These are phyloP conservation scores for Drosophila athabasca DNA, from an alignment of 1,140 invertebrate species.

Conservation along the genomic window DNA sequence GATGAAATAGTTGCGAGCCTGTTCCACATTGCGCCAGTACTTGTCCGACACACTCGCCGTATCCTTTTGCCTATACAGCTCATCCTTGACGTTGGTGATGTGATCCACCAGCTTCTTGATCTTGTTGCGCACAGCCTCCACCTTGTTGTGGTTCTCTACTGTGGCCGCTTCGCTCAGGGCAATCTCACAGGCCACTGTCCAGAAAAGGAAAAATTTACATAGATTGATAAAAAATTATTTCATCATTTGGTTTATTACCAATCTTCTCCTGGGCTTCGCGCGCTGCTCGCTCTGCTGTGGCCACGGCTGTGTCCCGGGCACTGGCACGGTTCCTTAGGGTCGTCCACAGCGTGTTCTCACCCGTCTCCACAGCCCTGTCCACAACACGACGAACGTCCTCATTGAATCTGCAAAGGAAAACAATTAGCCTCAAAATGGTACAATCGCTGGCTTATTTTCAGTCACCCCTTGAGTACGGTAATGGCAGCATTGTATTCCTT, in stretches of 20 bases:
- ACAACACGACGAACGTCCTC: slow-evolving; percentile 86
- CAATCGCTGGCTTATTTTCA: not conserved
- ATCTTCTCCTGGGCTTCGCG: slow-evolving; percentile 79
- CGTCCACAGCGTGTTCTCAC: slow-evolving; percentile 85
- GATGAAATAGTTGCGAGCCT: slow-evolving; percentile 88
- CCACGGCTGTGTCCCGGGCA: slow-evolving; percentile 84
- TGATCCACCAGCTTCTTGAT: slow-evolving; percentile 87
- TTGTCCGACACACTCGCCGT: slow-evolving; percentile 87
- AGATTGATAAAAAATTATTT: not conserved
- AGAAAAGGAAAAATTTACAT: not conserved
- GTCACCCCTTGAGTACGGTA: slow-evolving; percentile 83
- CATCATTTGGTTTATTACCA: slow-evolving; percentile 29
- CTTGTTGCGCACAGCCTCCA: slow-evolving; percentile 84
- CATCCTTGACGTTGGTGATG: slow-evolving; percentile 85
- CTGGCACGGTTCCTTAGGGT: slow-evolving; percentile 86
- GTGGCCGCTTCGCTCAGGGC: slow-evolving; percentile 85
- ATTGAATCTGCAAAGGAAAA: slow-evolving; percentile 84
- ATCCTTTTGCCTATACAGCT: slow-evolving; percentile 85
- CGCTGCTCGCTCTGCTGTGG: slow-evolving; percentile 84
- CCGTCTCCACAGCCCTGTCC: slow-evolving; percentile 85
- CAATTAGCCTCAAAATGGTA: not conserved
- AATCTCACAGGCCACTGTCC: slow-evolving; percentile 75
- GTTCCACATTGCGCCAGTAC: slow-evolving; percentile 88
- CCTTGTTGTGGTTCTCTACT: slow-evolving; percentile 82
- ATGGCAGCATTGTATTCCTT: slow-evolving; percentile 85